phyloP scores from a whole-genome alignment of 2,888 invertebrate species.

The Drosophila macrospina region DNA sequence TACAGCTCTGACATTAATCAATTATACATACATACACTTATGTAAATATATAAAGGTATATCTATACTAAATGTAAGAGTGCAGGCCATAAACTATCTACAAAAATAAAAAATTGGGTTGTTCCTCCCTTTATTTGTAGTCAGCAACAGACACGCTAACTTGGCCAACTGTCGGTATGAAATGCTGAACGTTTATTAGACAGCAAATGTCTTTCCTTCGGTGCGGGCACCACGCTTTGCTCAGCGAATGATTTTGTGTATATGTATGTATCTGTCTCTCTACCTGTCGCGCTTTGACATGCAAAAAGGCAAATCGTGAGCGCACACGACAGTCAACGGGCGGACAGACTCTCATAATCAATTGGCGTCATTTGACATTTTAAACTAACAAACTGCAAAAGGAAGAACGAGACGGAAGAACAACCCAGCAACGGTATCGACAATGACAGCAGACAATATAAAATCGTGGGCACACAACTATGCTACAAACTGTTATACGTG shows the following conservation, averaged over 20 bases:
- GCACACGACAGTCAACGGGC: slow-evolving; percentile 35
- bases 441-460: slow-evolving; percentile 61
- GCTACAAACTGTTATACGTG: slow-evolving; percentile 50
- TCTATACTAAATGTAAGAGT: slow-evolving; percentile 34
- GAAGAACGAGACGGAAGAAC: slow-evolving; percentile 40
- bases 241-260: not conserved
- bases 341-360: slow-evolving; percentile 75
- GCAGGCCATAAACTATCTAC: slow-evolving; percentile 33
- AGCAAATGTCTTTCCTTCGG: slow-evolving; percentile 69
- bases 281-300: slow-evolving; percentile 77
- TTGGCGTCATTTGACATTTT: slow-evolving; percentile 81
- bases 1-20: slow-evolving; percentile 74
- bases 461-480: slow-evolving; percentile 57
- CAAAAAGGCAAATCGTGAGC: slow-evolving; percentile 71
- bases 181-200: slow-evolving; percentile 75
- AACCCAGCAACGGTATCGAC: slow-evolving; percentile 28
- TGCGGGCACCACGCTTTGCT: not conserved
- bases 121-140: slow-evolving; percentile 58
- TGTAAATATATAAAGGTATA: slow-evolving; percentile 7
- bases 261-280: slow-evolving; percentile 47
- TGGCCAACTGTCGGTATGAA: slow-evolving; percentile 61
- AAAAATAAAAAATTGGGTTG: slow-evolving; percentile 57
- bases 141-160: slow-evolving; percentile 66
- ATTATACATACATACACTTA: slow-evolving; percentile 49
- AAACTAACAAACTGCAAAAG: slow-evolving; percentile 58